Conservation (phyloP, 92 coral and sea anemone genomes). For the Porites evermanni region DNA sequence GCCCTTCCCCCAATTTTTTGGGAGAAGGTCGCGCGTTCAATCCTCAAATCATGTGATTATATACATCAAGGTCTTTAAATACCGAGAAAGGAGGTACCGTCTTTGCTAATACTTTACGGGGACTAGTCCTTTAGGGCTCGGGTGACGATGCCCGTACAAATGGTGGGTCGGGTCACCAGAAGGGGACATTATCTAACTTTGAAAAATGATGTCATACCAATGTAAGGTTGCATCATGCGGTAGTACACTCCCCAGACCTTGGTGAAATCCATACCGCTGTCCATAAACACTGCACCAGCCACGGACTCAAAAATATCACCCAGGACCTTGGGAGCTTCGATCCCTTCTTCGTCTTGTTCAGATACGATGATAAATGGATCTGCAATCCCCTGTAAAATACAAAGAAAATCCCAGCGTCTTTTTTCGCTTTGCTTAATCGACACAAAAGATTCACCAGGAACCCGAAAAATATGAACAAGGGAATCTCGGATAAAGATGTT, state of each 20-base stretch:
- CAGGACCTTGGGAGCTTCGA: constrained; percentile 97
- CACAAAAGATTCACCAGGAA: no score
- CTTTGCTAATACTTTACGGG: no score
- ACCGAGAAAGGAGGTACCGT: no score
- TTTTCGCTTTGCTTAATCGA: neutral
- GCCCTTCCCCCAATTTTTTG: no score
- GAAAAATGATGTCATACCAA: constrained; percentile 50
- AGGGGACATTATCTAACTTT: neutral
- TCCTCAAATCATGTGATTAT: no score
- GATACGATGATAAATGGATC: constrained; percentile 86
- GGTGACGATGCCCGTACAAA: neutral
- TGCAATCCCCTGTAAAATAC: constrained; percentile 67
- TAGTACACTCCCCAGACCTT: constrained; percentile 89
- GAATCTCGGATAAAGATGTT: no score
- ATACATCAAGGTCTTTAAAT: no score
- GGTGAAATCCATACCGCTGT: constrained; percentile 95
- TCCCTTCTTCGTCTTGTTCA: constrained; percentile 73
- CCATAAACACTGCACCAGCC: constrained; percentile 97
- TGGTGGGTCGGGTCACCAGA: neutral
- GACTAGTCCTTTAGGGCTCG: no score
- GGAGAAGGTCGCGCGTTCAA: no score
- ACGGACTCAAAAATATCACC: constrained; percentile 98
- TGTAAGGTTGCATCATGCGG: constrained; percentile 93
- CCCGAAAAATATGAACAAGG: no score
- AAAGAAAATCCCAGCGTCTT: neutral